A percentile compares a stretch with the other conserved stretches of the same genome.
Evolutionary conservation across 2,797 vertebrate genomes (phyloP).

Genomic region (Pangasius sanitwongsei): DNA sequence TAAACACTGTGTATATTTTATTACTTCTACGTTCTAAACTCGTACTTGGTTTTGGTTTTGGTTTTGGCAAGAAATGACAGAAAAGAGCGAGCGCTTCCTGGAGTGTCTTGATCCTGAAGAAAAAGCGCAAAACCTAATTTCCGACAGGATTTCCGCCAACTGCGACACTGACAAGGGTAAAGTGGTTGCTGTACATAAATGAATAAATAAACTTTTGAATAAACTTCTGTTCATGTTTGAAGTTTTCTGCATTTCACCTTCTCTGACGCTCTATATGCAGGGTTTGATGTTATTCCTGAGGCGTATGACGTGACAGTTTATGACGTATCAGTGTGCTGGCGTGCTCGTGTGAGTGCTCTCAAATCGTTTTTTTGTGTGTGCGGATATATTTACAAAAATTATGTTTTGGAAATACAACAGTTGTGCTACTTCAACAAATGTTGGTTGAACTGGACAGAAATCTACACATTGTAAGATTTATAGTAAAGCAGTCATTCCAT

Average conservation of each 20-base stretch:
- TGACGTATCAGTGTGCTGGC: neutral
- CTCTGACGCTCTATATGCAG: neutral
- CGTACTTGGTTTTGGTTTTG: neutral
- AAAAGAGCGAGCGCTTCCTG: neutral
- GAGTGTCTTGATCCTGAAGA: neutral
- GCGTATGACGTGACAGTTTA: neutral
- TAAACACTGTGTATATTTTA: neutral
- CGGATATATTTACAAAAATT: neutral
- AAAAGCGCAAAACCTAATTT: no score
- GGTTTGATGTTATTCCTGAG: neutral
- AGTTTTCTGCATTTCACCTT: neutral
- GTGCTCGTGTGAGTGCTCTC: neutral
- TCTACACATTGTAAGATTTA: slow-evolving; percentile 46
- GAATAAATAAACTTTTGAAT: neutral
- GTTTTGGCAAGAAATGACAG: neutral
- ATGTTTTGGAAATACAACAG: neutral
- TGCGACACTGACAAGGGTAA: neutral
- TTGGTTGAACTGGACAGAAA: neutral
- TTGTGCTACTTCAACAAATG: neutral
- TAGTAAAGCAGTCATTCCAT: slow-evolving; percentile 57
- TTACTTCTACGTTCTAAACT: neutral
- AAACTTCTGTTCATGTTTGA: neutral
- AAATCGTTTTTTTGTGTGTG: neutral
- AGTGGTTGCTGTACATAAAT: neutral
- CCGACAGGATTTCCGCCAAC: no score